Percentiles rank a stretch among this genome's conserved stretches.
phyloP scores from a whole-genome alignment of 1,140 invertebrate genomes.

The Pseudomyrmex sp. region DNA sequence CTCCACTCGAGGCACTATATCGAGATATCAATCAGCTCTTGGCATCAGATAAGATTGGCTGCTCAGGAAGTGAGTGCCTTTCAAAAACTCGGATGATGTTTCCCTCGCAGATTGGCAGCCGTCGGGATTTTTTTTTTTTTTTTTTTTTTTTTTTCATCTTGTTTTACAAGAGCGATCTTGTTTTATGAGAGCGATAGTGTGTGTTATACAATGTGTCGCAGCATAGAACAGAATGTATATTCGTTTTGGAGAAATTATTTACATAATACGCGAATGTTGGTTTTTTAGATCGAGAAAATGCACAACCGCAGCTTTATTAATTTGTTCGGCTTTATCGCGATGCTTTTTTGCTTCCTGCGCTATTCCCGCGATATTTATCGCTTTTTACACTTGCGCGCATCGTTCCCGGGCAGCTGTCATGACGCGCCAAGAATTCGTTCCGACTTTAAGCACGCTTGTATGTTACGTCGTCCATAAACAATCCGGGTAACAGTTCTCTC shows the following conservation, averaged over 20 bases:
- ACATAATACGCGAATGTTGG: background rate
- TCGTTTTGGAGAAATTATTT: background rate
- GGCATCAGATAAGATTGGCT: constrained; percentile 83
- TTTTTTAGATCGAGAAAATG: background rate
- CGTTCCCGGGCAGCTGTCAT: constrained; percentile 2
- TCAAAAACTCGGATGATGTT: constrained; percentile 73
- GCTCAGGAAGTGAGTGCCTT: constrained; percentile 80
- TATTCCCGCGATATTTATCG: constrained; percentile 6
- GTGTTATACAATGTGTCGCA: no score
- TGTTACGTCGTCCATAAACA: constrained; percentile 31
- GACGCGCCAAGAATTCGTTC: constrained; percentile 9
- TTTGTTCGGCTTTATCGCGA: constrained; percentile 5
- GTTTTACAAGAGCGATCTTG: background rate
- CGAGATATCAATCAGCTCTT: constrained; percentile 83
- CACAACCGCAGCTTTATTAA: background rate
- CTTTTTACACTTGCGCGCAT: background rate
- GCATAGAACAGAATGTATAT: no score
- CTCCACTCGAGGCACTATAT: constrained; percentile 70
- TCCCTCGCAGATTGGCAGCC: constrained; percentile 1
- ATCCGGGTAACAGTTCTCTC: background rate
- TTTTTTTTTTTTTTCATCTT: background rate
- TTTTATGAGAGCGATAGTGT: no score
- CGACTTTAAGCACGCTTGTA: background rate
- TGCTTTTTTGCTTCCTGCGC: background rate
- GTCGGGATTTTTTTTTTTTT: background rate